These are phyloP conservation scores for Stegastes partitus DNA, from an alignment of 2,113 vertebrate genomes.

Conservation along the genomic window DNA sequence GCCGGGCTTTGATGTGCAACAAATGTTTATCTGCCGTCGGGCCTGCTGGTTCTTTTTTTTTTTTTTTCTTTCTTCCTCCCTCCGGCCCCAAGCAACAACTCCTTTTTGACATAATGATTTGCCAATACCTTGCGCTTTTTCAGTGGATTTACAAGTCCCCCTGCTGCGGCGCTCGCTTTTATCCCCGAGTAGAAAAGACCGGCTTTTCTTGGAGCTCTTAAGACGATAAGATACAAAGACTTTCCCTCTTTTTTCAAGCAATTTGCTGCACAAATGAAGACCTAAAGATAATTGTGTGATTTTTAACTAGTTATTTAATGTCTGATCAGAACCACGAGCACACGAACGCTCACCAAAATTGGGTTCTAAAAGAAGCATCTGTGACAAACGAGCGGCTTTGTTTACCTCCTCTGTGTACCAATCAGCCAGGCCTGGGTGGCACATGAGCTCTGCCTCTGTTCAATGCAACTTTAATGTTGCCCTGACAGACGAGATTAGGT, in stretches of 20 bases:
- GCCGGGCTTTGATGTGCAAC: conserved; percentile 59
- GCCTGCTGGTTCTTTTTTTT: background rate
- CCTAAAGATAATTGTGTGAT: background rate
- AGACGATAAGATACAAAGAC: conserved; percentile 3
- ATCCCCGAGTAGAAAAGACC: conserved; percentile 29
- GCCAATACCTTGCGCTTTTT: conserved; percentile 57
- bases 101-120: conserved; percentile 71
- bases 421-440: conserved; percentile 29
- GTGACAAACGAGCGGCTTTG: conserved; percentile 16
- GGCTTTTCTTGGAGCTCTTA: conserved; percentile 37
- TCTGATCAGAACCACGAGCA: conserved; percentile 24
- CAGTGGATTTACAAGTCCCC: conserved; percentile 64
- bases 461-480: conserved; percentile 78
- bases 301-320: background rate
- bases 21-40: conserved; percentile 55
- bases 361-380: conserved; percentile 18
- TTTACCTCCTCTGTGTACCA: background rate
- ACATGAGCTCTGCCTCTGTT: conserved; percentile 43
- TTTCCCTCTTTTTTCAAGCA: background rate
- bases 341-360: background rate
- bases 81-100: conserved; percentile 53
- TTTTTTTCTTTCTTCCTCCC: conserved; percentile 18
- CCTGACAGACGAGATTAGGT: conserved; percentile 65
- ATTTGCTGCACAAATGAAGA: background rate
- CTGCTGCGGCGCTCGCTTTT: conserved; percentile 36